Evolutionary conservation across 2,888 invertebrate species (phyloP).

Genomic region (Chrysina gloriosa): DNA sequence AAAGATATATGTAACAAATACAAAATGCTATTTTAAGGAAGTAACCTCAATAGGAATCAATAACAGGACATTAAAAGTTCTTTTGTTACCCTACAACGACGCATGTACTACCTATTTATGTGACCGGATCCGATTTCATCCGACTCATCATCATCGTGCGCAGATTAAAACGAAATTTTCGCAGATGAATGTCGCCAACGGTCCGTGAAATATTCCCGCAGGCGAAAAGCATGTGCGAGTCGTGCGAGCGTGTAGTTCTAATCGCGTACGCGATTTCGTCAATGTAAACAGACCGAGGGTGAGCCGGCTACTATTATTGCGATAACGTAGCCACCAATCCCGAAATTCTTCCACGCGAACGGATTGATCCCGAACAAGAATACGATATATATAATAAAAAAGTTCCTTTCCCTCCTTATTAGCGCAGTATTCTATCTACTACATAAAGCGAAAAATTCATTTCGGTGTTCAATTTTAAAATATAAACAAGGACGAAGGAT

Average conservation of each 20-base stretch:
- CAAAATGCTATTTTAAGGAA: no score
- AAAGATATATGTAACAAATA: no score
- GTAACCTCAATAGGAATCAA: no score
- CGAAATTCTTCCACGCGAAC: constrained; percentile 62
- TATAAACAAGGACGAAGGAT: no score
- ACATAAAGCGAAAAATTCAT: neutral
- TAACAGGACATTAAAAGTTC: no score
- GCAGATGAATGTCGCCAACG: constrained; percentile 55
- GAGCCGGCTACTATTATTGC: constrained; percentile 57
- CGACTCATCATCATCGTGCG: constrained; percentile 55
- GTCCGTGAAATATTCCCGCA: constrained; percentile 59
- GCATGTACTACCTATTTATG: no score
- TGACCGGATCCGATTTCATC: no score
- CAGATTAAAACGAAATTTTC: constrained; percentile 57
- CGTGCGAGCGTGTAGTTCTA: constrained; percentile 4
- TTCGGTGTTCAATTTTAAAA: no score
- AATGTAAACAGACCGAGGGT: constrained; percentile 31
- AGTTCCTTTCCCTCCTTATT: neutral
- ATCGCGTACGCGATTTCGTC: neutral
- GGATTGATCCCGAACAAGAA: constrained; percentile 52
- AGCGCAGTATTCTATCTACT: neutral
- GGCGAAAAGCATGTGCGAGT: constrained; percentile 46
- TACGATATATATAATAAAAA: neutral
- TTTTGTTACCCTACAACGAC: no score
- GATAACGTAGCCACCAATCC: constrained; percentile 61